phyloP scores from a whole-genome alignment of 2,888 invertebrate species.

The Limnephilus lunatus region DNA sequence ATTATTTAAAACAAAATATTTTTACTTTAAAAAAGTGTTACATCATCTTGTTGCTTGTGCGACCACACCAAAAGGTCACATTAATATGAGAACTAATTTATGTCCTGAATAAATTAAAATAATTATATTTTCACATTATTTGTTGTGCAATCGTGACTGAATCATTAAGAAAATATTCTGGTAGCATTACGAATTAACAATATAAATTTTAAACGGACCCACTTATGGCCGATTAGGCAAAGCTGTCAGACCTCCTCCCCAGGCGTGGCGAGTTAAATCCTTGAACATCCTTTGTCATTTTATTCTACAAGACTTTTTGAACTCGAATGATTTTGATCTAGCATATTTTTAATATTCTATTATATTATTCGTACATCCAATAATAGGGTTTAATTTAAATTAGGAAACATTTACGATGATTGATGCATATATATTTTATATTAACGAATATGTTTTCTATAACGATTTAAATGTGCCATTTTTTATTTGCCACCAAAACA shows the following conservation, averaged over 20 bases:
- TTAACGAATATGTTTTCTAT: too few relatives aligned
- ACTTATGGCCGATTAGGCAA: background rate
- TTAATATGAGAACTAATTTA: conserved; percentile 7
- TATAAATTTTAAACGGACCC: background rate
- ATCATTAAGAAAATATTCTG: background rate
- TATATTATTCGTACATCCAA: too few relatives aligned
- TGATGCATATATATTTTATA: too few relatives aligned
- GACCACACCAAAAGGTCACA: conserved; percentile 7
- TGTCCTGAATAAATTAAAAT: conserved; percentile 27
- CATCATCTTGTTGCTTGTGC: background rate
- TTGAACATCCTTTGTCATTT: background rate
- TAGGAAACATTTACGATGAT: too few relatives aligned
- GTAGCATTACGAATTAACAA: background rate
- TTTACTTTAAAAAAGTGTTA: background rate
- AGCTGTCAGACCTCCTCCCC: background rate
- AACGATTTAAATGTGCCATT: too few relatives aligned
- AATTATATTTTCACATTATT: conserved; percentile 26
- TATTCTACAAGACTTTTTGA: background rate
- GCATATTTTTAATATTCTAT: too few relatives aligned
- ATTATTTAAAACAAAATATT: background rate
- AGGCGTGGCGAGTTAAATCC: background rate
- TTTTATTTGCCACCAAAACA: too few relatives aligned
- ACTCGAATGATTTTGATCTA: background rate
- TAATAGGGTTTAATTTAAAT: too few relatives aligned
- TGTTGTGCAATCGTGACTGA: conserved; percentile 12